A percentile compares a stretch with the other conserved stretches of the same genome.
Conservation (phyloP, 1,140 invertebrate species). For the Drosophila biarmipes region DNA sequence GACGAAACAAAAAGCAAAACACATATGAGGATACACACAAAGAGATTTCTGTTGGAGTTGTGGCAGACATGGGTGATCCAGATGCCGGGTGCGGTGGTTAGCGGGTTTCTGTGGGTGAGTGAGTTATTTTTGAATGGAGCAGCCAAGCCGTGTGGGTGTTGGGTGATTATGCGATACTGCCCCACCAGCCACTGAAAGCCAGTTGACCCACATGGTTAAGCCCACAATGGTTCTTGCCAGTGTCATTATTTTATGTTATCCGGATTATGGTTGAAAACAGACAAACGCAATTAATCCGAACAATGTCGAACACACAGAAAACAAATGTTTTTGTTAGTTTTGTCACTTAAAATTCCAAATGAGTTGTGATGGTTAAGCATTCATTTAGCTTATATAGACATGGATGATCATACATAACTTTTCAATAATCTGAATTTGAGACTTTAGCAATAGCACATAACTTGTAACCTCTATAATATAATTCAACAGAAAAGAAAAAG, state of each 20-base stretch:
- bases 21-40: slow-evolving; percentile 73
- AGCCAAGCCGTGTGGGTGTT: slow-evolving; percentile 10
- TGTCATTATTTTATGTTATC: slow-evolving; percentile 2
- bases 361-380: not conserved
- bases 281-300: not conserved
- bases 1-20: slow-evolving; percentile 81
- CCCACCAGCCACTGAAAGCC: slow-evolving; percentile 8
- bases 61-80: slow-evolving; percentile 19
- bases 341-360: not conserved
- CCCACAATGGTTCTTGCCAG: not conserved
- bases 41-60: slow-evolving; percentile 20
- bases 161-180: slow-evolving; percentile 9
- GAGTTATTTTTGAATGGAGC: slow-evolving; percentile 7
- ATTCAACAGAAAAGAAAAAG: too few species aligned
- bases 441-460: too few species aligned
- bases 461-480: too few species aligned
- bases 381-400: too few species aligned
- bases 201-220: slow-evolving; percentile 18
- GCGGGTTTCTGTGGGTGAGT: slow-evolving; percentile 5
- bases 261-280: slow-evolving; percentile 11
- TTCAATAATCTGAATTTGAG: too few species aligned
- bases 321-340: not conserved
- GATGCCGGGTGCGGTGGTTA: slow-evolving; percentile 28
- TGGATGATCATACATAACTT: too few species aligned
- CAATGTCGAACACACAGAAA: not conserved